A percentile compares a stretch with the other conserved stretches of the same genome.
Conservation (phyloP, 2,888 invertebrate genomes). For the Platycheirus albimanus region DNA sequence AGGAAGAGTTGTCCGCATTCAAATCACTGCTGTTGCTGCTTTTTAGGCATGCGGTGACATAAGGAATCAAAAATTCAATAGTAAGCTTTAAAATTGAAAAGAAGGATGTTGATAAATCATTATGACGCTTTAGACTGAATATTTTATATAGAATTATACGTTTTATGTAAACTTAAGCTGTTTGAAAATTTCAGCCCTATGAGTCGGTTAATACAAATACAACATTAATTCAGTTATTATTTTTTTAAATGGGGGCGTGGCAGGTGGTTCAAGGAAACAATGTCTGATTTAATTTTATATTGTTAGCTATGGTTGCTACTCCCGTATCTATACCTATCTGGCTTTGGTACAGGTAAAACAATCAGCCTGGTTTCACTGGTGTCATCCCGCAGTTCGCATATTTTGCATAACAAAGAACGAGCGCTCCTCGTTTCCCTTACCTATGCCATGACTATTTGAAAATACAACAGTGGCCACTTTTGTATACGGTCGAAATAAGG, state of each 20-base stretch:
- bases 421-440: too few species aligned
- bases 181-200: too few species aligned
- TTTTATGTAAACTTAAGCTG: too few species aligned
- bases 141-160: too few species aligned
- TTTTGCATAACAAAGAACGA: background rate
- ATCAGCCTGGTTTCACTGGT: background rate
- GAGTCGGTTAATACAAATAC: background rate
- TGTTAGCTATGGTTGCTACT: too few species aligned
- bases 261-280: background rate
- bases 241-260: background rate
- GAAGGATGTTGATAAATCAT: slow-evolving; percentile 24
- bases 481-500: background rate
- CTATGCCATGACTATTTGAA: background rate
- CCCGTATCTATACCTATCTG: background rate
- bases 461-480: background rate
- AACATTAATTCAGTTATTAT: background rate
- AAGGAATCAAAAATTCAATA: slow-evolving; percentile 46
- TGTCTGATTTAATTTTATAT: background rate
- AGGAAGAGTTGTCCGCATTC: slow-evolving; percentile 28
- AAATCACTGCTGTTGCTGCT: slow-evolving; percentile 46
- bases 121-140: background rate
- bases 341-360: background rate
- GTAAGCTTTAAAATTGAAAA: slow-evolving; percentile 24
- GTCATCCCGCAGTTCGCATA: background rate
- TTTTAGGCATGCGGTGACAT: slow-evolving; percentile 32